phyloP scores from a whole-genome alignment of 1,140 invertebrate genomes.

The Drosophila ercepeae region DNA sequence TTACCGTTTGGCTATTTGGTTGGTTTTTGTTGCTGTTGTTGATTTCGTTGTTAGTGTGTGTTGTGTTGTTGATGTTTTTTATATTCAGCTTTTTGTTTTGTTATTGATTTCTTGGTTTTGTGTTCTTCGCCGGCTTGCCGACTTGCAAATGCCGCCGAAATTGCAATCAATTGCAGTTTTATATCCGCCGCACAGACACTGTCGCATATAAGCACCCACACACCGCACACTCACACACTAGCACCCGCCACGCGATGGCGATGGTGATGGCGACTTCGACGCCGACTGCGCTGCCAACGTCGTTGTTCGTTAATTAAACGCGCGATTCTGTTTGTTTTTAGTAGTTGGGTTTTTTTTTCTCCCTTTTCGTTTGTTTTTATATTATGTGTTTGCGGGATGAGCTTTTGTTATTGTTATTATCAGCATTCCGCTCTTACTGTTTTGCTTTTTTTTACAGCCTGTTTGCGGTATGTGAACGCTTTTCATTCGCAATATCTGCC shows the following conservation, averaged over 20 bases:
- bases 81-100: constrained; percentile 34
- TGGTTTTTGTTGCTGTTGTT: constrained; percentile 43
- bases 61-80: constrained; percentile 28
- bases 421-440: constrained; percentile 56
- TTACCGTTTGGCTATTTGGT: constrained; percentile 55
- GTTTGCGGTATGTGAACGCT: constrained; percentile 24
- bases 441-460: constrained; percentile 25
- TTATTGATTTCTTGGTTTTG: constrained; percentile 67
- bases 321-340: constrained; percentile 48
- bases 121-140: constrained; percentile 65
- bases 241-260: constrained; percentile 17
- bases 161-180: constrained; percentile 79
- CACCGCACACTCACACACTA: constrained; percentile 6
- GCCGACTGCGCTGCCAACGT: constrained; percentile 41
- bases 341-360: constrained; percentile 18
- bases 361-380: constrained; percentile 15
- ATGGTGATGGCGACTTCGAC: constrained; percentile 55
- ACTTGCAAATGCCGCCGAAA: constrained; percentile 75
- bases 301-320: constrained; percentile 71
- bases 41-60: constrained; percentile 41
- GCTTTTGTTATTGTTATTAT: constrained; percentile 77
- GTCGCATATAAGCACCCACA: constrained; percentile 6
- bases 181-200: constrained; percentile 36
- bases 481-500: constrained; percentile 32
- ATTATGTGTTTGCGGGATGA: constrained; percentile 11